phyloP scores from a whole-genome alignment of 2,113 vertebrate genomes.

The Hemicordylus capensis region DNA sequence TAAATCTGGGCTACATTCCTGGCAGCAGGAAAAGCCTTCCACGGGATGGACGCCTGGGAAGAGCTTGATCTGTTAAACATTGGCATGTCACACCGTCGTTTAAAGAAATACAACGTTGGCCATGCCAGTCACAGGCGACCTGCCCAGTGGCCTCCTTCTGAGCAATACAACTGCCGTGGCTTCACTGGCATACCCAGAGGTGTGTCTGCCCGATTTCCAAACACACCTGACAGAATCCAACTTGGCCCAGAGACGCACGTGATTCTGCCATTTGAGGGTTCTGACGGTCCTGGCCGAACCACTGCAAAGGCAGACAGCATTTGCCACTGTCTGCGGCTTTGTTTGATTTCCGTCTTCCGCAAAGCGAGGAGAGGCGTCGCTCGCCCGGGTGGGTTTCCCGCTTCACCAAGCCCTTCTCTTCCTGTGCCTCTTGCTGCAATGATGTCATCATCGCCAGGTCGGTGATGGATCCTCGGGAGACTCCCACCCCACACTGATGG shows the following conservation, averaged over 20 bases:
- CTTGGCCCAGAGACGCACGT: slow-evolving; percentile 4
- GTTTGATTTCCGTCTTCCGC: slow-evolving; percentile 33
- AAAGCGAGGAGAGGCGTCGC: slow-evolving; percentile 38
- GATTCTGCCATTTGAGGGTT: slow-evolving; percentile 8
- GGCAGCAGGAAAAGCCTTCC: neutral
- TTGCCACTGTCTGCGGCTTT: neutral
- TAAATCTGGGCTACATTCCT: no score
- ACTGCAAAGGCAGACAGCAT: neutral
- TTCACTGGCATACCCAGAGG: neutral
- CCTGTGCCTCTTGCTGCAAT: slow-evolving; percentile 3
- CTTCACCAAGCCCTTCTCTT: neutral
- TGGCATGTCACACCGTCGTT: no score
- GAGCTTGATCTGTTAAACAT: neutral
- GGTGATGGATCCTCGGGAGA: slow-evolving; percentile 35
- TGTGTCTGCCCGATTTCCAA: neutral
- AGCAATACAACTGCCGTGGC: neutral
- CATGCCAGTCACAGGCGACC: no score
- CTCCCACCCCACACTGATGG: slow-evolving; percentile 19
- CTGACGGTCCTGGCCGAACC: neutral
- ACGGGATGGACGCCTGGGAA: neutral
- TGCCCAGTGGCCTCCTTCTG: no score
- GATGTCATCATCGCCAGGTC: slow-evolving; percentile 37
- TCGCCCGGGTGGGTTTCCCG: neutral
- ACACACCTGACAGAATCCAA: no score
- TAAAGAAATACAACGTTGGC: neutral